A percentile compares a stretch with the other conserved stretches of the same genome.
Conservation (phyloP, 2,797 vertebrate species). For the Mormyrops boulengeri region DNA sequence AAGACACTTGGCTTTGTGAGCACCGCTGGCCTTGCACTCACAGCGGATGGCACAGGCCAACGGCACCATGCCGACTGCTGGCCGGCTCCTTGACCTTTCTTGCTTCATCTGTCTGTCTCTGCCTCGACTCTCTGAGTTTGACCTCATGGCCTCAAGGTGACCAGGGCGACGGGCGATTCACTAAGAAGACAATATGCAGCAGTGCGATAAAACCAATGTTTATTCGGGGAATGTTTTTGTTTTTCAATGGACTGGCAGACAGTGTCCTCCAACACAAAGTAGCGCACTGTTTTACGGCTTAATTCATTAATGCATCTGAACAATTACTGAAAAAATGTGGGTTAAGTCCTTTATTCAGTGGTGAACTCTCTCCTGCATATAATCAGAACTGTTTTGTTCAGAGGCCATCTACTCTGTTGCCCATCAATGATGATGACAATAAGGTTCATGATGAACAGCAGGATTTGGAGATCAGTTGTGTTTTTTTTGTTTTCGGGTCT, state of each 20-base stretch:
- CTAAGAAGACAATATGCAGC: background rate
- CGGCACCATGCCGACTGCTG: background rate
- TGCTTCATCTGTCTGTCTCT: background rate
- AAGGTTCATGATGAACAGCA: background rate
- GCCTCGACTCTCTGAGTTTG: background rate
- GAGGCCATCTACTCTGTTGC: background rate
- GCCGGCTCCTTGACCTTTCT: background rate
- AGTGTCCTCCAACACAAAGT: background rate
- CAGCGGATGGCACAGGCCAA: background rate
- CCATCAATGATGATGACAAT: background rate
- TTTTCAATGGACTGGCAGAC: background rate
- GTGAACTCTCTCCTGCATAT: background rate
- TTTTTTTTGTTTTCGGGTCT: background rate
- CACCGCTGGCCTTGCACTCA: background rate
- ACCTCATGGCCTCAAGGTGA: background rate
- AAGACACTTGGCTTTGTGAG: background rate
- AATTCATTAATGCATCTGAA: background rate
- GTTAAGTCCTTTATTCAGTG: background rate
- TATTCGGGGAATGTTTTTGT: background rate
- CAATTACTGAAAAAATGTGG: background rate
- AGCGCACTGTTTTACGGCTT: background rate
- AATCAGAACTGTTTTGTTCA: background rate
- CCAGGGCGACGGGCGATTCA: background rate
- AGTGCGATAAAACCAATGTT: background rate
- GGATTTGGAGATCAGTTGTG: background rate